Percentiles rank a stretch among this genome's conserved stretches.
These are phyloP conservation scores for Otocyon megalotis DNA, from an alignment of 2,113 vertebrate species.

Conservation along the genomic window DNA sequence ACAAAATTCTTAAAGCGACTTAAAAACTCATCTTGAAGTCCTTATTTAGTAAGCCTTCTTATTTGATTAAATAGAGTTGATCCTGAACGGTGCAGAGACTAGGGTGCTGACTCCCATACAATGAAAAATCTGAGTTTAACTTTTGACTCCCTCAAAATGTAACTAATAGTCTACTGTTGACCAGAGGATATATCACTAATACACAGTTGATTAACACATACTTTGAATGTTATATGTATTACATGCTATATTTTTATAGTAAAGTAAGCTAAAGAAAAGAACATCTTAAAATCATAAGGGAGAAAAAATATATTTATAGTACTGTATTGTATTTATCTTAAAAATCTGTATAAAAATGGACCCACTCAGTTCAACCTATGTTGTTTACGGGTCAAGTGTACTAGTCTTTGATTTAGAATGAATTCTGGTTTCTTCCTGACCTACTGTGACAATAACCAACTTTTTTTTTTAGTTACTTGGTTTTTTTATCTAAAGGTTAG, in stretches of 20 bases:
- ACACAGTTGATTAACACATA: neutral
- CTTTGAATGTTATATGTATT: neutral
- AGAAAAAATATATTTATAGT: neutral
- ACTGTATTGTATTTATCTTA: neutral
- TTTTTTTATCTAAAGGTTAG: conserved; percentile 26
- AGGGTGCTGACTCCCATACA: neutral
- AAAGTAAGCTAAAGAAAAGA: neutral
- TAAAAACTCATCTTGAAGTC: neutral
- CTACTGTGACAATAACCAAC: neutral
- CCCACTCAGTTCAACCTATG: neutral
- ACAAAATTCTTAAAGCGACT: conserved; percentile 21
- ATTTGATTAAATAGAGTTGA: conserved; percentile 9
- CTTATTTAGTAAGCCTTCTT: neutral
- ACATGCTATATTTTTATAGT: neutral
- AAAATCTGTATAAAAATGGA: neutral
- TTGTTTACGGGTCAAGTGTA: neutral
- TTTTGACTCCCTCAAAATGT: neutral
- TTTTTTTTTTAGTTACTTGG: neutral
- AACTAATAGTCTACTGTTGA: neutral
- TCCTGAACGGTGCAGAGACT: neutral
- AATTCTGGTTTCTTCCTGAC: conserved; percentile 47
- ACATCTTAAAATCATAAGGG: neutral
- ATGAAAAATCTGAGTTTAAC: neutral
- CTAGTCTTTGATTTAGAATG: conserved; percentile 43
- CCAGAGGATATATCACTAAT: neutral